Evolutionary conservation across 2,113 vertebrate species (phyloP), one percentile per base, ranked within the genome.

Genomic region (Thomomys bottae): DNA sequence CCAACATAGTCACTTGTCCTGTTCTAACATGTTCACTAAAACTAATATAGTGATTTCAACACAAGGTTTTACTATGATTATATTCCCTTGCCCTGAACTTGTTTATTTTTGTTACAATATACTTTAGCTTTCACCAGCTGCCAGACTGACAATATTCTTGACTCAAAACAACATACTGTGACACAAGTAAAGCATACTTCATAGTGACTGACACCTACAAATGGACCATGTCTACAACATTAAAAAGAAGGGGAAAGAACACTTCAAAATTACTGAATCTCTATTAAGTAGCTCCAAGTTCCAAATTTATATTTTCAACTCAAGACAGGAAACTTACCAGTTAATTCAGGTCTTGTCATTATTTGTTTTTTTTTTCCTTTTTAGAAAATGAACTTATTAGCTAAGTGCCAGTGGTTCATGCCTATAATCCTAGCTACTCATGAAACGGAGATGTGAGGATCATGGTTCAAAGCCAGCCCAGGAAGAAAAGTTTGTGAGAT

Each of bases 51-150:
- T 86, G 28, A 93, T 84, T 95, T 91, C 82, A 84, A 87, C 36
- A 71, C n/a, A 90, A 77, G 49, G 72, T 57, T 90, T 83, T 89
- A 93, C 36, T 85, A 36, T 82, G 63, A 70, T 94, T 88, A 88
- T 42, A 90, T n/a, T 83, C 36, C 24, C 64, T 87, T 86, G 7
- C 63, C n/a, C 86, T 91, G 26, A 86, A 90, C 82, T 91, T 92
- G 72, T 91, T 95, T 96, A 80, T 87, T 93, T 96, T 92, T 82
- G 38, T 76, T 88, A 90, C 34, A 71, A 32, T 75, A 72, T 34
- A 91, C 30, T 70, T 83, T 26, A 90, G n/a, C 63, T 91, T 94
- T 96, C 67, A 96, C 78, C 67, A 93, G n/a, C 49, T 92, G 85
- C 89, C 94, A 95, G 34, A 24, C 18, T 66, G n/a, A 89, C 17